Evolutionary conservation across 2,113 vertebrate genomes (phyloP).

Genomic region (Boulengeromyrus knoepffleri): DNA sequence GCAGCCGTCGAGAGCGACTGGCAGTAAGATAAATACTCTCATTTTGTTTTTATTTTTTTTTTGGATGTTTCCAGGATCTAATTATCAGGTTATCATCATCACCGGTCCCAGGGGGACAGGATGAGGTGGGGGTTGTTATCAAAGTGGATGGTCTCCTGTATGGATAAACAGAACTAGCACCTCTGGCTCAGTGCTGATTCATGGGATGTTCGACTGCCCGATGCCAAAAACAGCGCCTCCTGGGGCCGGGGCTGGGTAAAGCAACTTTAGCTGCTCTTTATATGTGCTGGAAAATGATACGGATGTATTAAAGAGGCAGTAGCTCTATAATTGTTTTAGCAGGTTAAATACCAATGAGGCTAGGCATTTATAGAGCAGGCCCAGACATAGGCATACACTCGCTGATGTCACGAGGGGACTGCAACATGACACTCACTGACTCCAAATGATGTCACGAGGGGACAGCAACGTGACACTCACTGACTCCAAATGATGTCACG

Average conservation of each 20-base stretch:
- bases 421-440: too few species aligned
- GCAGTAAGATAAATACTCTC: not conserved
- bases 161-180: not conserved
- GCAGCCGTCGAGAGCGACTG: not conserved
- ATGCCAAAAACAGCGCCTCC: not conserved
- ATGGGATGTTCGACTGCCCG: not conserved
- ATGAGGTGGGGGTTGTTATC: not conserved
- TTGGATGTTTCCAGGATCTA: not conserved
- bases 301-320: not conserved
- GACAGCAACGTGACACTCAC: too few species aligned
- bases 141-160: not conserved
- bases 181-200: not conserved
- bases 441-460: too few species aligned
- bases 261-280: not conserved
- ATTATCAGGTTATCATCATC: conserved; percentile 6
- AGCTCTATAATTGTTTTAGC: not conserved
- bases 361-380: not conserved
- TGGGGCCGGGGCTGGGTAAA: not conserved
- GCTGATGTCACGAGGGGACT: not conserved
- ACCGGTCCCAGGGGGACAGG: not conserved
- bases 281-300: not conserved
- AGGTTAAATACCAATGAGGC: not conserved
- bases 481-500: too few species aligned
- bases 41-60: not conserved
- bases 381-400: not conserved